Base-by-base conservation (phyloP, 2,113 vertebrate species). In the Mugil cephalus region DNA sequence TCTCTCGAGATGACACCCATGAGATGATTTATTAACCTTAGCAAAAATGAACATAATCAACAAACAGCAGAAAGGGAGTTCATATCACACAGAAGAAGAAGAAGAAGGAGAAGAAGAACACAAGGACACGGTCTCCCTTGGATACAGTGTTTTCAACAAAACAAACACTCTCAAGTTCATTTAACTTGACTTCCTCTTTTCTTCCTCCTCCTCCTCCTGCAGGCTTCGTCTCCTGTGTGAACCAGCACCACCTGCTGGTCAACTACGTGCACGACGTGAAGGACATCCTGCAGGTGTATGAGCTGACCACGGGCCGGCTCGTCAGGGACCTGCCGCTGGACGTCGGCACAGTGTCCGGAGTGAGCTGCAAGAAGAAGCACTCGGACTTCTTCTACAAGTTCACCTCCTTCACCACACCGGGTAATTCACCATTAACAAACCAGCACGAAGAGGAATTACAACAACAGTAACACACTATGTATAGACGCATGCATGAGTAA, bases 351-450 rank as follows among this genome's bases (percentile, higher is more conserved):
- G 89, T 94, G 38, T 62, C 46, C 0, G 92, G 93, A 2, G 77
- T 94, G 61, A 94, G 94, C 90, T 93, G 93, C 85, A 94, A 93
- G 80, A 95, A 94, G 85, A 92, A 93, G 15, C 87, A 94, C 68
- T 56, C 90, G 0, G 94, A 95, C 2, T 86, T 95, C 69, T 95
- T 94, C 88, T 94, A 94, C 83, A 91, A 94, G 78, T 94, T 94
- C 76, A 93, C 91, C 46, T 94, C 93, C 42, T 94, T 94, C 73
- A 93, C 92, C 1, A 93, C 93, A 0, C 93, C 94, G 42, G 94
- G 94, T 93, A 61, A 63, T 0, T 21, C 18, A 30, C 2, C 5
- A 30, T 30, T 30, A 30, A 30, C 5, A 30, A 30, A 2, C 24
- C 24, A 2, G 5, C 24, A 30, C 24, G 24, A 2, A 30, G 24